A percentile compares a stretch with the other conserved stretches of the same genome.
These are phyloP conservation scores for Plemyria rubiginata DNA, from an alignment of 2,888 invertebrate genomes.

Conservation along the genomic window DNA sequence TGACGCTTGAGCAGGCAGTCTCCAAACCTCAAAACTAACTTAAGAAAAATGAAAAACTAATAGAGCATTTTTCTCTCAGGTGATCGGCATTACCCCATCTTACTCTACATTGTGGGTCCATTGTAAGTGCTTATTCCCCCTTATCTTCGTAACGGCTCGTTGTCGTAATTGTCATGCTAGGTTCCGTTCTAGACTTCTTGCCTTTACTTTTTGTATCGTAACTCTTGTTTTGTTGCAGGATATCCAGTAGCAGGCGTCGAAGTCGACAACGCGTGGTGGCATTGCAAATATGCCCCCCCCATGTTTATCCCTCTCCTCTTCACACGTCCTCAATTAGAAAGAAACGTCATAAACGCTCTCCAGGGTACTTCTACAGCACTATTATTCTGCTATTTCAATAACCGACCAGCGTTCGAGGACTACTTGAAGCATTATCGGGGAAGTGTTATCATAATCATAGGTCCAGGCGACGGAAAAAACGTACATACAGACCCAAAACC, in stretches of 20 bases:
- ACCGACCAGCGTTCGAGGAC: constrained; percentile 87
- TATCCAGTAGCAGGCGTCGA: constrained; percentile 88
- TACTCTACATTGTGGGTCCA: no score
- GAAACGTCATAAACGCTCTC: constrained; percentile 67
- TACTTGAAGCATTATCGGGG: constrained; percentile 88
- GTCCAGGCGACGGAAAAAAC: constrained; percentile 86
- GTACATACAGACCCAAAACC: constrained; percentile 90
- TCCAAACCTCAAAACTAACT: no score
- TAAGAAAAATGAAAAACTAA: no score
- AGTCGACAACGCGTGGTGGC: constrained; percentile 93
- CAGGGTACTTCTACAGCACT: constrained; percentile 82
- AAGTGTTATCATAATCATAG: constrained; percentile 89
- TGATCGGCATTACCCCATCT: no score
- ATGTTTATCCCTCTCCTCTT: constrained; percentile 88
- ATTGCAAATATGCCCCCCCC: constrained; percentile 89
- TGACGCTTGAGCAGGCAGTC: no score
- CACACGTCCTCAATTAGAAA: constrained; percentile 68
- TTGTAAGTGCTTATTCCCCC: no score
- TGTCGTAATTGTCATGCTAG: no score
- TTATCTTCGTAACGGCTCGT: no score
- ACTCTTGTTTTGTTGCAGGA: constrained; percentile 67
- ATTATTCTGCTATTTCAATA: constrained; percentile 93
- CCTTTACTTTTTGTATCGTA: no score
- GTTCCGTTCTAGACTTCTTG: no score
- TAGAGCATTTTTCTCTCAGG: no score